phyloP scores from a whole-genome alignment of 1,140 invertebrate species.

The Drosophila mauritiana region DNA sequence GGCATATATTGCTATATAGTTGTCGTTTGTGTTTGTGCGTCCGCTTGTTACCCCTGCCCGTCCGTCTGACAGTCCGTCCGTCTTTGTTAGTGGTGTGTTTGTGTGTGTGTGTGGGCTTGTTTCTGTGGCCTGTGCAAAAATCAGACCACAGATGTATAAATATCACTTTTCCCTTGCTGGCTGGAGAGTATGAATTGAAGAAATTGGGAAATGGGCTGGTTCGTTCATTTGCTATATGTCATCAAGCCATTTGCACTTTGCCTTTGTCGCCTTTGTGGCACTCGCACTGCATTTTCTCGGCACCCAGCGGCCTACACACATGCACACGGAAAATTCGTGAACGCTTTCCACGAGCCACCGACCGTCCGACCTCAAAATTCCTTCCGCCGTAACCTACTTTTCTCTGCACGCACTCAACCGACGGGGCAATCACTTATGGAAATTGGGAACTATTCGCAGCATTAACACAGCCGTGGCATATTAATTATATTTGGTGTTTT shows the following conservation, averaged over 20 bases:
- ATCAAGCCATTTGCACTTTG: slow-evolving; percentile 72
- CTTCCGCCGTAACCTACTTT: slow-evolving; percentile 64
- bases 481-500: slow-evolving; percentile 22
- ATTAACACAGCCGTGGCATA: slow-evolving; percentile 17
- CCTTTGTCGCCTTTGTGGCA: slow-evolving; percentile 59
- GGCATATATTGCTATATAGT: slow-evolving; percentile 83
- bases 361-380: slow-evolving; percentile 56
- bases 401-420: slow-evolving; percentile 38
- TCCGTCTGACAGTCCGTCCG: slow-evolving; percentile 11
- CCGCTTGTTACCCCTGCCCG: slow-evolving; percentile 7
- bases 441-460: slow-evolving; percentile 35
- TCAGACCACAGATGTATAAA: slow-evolving; percentile 71
- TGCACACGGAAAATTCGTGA: slow-evolving; percentile 45
- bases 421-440: slow-evolving; percentile 8
- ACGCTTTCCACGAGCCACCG: slow-evolving; percentile 40
- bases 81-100: slow-evolving; percentile 8
- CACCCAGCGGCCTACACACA: slow-evolving; percentile 56
- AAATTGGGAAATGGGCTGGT: slow-evolving; percentile 44
- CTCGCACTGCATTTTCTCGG: slow-evolving; percentile 67
- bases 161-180: slow-evolving; percentile 62
- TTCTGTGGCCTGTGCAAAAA: slow-evolving; percentile 65
- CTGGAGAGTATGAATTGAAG: slow-evolving; percentile 47
- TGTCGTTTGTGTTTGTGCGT: slow-evolving; percentile 33
- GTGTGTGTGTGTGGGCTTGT: slow-evolving; percentile 7
- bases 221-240: slow-evolving; percentile 58